A percentile compares a stretch with the other conserved stretches of the same genome.
Evolutionary conservation across 2,797 vertebrate species (phyloP).

Genomic region (Catamblyrhynchus diadema): DNA sequence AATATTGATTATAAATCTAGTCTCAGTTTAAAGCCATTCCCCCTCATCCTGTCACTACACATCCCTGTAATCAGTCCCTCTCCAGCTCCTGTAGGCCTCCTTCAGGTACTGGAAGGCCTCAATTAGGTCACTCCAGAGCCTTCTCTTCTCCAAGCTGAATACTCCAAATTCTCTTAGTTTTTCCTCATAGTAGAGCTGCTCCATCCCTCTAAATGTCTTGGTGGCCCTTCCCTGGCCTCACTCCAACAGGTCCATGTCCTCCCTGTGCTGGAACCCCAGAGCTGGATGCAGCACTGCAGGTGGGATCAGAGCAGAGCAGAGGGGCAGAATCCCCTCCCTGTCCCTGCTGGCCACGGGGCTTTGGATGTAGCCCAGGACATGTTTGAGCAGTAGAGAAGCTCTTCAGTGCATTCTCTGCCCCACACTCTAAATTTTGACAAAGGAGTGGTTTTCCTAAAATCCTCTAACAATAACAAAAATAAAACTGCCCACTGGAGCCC

Average conservation of each 20-base stretch:
- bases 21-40: neutral
- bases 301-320: neutral
- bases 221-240: fast-evolving
- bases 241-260: fast-evolving
- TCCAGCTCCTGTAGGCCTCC: neutral
- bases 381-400: neutral
- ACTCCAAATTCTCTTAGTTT: neutral
- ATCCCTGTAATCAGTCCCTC: too few species aligned
- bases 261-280: neutral
- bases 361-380: neutral
- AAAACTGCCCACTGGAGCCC: neutral
- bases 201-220: neutral
- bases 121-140: fast-evolving
- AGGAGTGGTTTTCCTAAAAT: neutral
- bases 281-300: neutral
- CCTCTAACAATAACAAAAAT: neutral
- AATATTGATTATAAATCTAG: neutral
- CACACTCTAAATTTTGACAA: neutral
- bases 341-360: fast-evolving
- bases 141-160: neutral
- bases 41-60: too few species aligned
- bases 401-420: neutral
- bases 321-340: neutral
- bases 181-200: neutral
- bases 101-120: neutral